Evolutionary conservation across 1,140 invertebrate species (phyloP), one percentile per base, ranked within the genome.

Genomic region (Aphelenchoides fujianensis): DNA sequence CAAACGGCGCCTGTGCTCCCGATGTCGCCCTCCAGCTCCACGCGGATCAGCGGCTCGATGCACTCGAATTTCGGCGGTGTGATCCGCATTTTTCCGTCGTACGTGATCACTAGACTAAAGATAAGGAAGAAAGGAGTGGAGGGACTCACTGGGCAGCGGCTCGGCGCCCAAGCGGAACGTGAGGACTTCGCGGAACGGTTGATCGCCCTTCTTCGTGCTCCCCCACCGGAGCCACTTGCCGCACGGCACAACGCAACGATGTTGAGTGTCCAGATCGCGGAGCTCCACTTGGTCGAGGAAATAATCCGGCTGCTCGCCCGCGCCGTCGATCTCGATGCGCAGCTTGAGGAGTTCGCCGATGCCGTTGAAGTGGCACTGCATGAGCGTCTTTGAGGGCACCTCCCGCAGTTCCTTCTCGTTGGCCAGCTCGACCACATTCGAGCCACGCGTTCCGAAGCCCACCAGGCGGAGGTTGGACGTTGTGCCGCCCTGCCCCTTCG

Each of bases 311-410:
- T 37, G 48, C 9, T 61, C 34, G 27, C 76, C 76, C 9, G 2
- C 27, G 28, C 76, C 76, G 35, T 78, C 76, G 9, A 78, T 55
- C 61, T 78, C 76, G 3, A 78, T 34, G 0, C 76, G 69, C 2
- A 78, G 27, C 36, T 78, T 78, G 31, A 81, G 41, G n/a, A 78
- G 34, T 30, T 80, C 78, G 3, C 76, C 76, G 30, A 78, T 78
- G 27, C 74, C 66, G 12, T 70, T 1, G 70, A 68, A 68, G 19
- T 68, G 9, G 32, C n/a, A 62, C 61, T 76, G 75, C 16, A 77
- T 69, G 27, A 77, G 36, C n/a, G 75, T 37, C 16, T 80, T 59
- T 5, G 76, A 81, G 1, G 76, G 76, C 1, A 71, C 79, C 31
- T 61, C 69, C 30, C 57, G 41, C 55, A 78, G 77, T 2, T 52